Percentiles rank a stretch among this genome's conserved stretches.
Conservation (phyloP, 2,797 vertebrate genomes). For the Gallirallus australis region DNA sequence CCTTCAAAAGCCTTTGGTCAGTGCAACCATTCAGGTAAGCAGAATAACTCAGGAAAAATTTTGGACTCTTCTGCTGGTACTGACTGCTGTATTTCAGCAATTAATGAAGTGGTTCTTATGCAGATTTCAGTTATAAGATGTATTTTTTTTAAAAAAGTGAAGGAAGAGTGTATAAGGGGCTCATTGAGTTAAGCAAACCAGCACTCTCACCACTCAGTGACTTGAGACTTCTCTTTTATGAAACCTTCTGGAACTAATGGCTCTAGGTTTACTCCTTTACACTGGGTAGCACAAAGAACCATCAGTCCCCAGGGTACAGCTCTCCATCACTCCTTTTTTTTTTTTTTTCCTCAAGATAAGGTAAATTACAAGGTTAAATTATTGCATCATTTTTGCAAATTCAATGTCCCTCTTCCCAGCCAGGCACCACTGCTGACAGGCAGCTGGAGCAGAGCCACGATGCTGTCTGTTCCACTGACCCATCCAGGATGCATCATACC, state of each 20-base stretch:
- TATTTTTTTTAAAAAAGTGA: not conserved
- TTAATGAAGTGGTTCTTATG: not conserved
- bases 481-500: not conserved
- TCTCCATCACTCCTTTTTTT: not conserved
- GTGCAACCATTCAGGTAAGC: not conserved
- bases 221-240: not conserved
- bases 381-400: not conserved
- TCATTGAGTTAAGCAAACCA: not conserved
- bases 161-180: not conserved
- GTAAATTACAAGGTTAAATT: not conserved
- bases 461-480: not conserved
- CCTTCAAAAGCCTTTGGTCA: not conserved
- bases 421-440: not conserved
- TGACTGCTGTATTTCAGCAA: not conserved
- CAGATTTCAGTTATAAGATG: not conserved
- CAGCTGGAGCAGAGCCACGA: not conserved
- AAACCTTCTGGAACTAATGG: not conserved
- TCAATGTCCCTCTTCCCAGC: not conserved
- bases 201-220: not conserved
- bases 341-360: not conserved
- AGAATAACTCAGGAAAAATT: not conserved
- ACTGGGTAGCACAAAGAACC: not conserved
- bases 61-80: not conserved
- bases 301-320: not conserved
- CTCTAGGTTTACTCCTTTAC: not conserved